These are phyloP conservation scores for Hirtodrosophila alboralis DNA, from an alignment of 2,888 invertebrate species.

Conservation along the genomic window DNA sequence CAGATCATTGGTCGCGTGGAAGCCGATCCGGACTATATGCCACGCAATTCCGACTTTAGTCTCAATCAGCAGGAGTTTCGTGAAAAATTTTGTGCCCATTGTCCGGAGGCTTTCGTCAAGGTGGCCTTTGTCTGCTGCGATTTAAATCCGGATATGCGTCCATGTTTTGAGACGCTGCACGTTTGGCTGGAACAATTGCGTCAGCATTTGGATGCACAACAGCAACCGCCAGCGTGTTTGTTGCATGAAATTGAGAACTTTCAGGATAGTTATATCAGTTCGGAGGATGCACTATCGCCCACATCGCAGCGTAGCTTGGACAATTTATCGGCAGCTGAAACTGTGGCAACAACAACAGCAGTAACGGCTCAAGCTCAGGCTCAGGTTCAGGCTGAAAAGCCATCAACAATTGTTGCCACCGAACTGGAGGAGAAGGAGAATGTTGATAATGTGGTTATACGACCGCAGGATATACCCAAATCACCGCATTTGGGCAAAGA, in stretches of 20 bases:
- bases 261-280: conserved; percentile 83
- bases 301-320: conserved; percentile 83
- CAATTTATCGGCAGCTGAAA: conserved; percentile 69
- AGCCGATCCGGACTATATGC: conserved; percentile 97
- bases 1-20: conserved; percentile 97
- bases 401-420: background rate
- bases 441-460: conserved; percentile 62
- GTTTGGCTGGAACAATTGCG: conserved; percentile 94
- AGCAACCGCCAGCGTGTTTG: conserved; percentile 88
- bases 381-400: background rate
- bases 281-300: conserved; percentile 83
- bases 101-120: conserved; percentile 94
- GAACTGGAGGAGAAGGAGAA: conserved; percentile 37
- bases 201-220: conserved; percentile 88
- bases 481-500: conserved; percentile 84
- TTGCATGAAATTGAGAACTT: conserved; percentile 90
- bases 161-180: conserved; percentile 94
- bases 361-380: no score
- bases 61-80: conserved; percentile 93
- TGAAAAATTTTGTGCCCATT: conserved; percentile 92
- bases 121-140: conserved; percentile 96
- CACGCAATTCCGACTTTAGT: conserved; percentile 95
- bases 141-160: conserved; percentile 94
- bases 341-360: background rate
- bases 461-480: conserved; percentile 82